A percentile compares a stretch with the other conserved stretches of the same genome.
phyloP scores from a whole-genome alignment of 1,140 invertebrate species.

The Zeugodacus cucurbitae region DNA sequence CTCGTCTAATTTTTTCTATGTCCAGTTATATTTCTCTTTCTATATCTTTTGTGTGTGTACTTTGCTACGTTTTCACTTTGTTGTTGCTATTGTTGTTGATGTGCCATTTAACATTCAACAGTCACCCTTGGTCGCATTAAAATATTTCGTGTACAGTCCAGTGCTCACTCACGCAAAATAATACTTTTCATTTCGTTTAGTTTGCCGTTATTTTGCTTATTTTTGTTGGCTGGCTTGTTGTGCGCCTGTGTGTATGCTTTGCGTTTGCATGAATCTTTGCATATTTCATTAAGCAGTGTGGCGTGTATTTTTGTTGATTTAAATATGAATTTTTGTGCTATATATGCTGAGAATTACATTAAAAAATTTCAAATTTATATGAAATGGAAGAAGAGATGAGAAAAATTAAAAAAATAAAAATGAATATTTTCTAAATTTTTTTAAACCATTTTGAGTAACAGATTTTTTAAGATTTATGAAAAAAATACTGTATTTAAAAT shows the following conservation, averaged over 20 bases:
- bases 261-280: background rate
- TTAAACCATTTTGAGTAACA: no score
- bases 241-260: background rate
- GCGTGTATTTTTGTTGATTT: background rate
- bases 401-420: no score
- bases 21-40: background rate
- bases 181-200: background rate
- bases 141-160: constrained; percentile 19
- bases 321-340: background rate
- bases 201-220: background rate
- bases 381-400: no score
- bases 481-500: no score
- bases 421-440: no score
- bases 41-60: background rate
- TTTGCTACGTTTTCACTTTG: background rate
- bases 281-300: background rate
- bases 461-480: no score
- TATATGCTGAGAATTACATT: no score
- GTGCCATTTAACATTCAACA: constrained; percentile 25
- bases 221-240: background rate
- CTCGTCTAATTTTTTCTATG: constrained; percentile 12
- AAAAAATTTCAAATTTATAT: no score
- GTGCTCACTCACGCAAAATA: background rate
- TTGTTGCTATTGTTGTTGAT: background rate
- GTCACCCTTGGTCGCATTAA: constrained; percentile 15